phyloP scores from a whole-genome alignment of 1,140 invertebrate genomes.

The Drosophila quadrilineata region DNA sequence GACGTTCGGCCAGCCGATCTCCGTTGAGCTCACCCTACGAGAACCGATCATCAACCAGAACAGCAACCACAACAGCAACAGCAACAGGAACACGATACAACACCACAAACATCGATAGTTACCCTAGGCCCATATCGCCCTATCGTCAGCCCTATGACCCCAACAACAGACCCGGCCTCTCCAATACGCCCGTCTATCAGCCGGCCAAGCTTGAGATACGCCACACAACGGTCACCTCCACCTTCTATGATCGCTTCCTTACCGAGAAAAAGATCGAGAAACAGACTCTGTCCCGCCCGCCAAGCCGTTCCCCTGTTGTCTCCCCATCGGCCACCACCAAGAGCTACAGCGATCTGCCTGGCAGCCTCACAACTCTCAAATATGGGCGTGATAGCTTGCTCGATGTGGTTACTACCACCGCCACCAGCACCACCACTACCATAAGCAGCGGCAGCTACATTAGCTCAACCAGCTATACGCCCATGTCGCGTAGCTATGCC shows the following conservation, averaged over 20 bases:
- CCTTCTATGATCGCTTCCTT: conserved; percentile 79
- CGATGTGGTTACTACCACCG: not conserved
- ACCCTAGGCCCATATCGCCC: conserved; percentile 57
- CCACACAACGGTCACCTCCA: conserved; percentile 79
- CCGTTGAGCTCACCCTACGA: conserved; percentile 69
- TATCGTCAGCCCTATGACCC: conserved; percentile 67
- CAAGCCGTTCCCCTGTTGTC: conserved; percentile 63
- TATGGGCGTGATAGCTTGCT: conserved; percentile 6
- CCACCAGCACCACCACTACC: conserved; percentile 17
- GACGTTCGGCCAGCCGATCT: conserved; percentile 66
- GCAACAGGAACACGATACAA: conserved; percentile 33
- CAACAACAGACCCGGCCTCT: conserved; percentile 29
- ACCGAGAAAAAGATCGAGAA: conserved; percentile 76
- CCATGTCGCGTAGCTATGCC: conserved; percentile 43
- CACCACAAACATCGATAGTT: conserved; percentile 35
- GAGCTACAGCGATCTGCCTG: conserved; percentile 55
- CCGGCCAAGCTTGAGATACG: conserved; percentile 77
- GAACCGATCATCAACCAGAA: conserved; percentile 45
- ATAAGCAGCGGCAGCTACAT: conserved; percentile 56
- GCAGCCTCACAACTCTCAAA: conserved; percentile 3
- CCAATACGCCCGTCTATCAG: conserved; percentile 59
- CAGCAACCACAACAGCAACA: conserved; percentile 34
- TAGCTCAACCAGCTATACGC: conserved; percentile 27
- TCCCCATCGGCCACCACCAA: conserved; percentile 62
- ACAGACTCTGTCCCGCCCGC: conserved; percentile 53